Conservation (phyloP, 2,888 invertebrate species). For the Stenolophus ochropezus region DNA sequence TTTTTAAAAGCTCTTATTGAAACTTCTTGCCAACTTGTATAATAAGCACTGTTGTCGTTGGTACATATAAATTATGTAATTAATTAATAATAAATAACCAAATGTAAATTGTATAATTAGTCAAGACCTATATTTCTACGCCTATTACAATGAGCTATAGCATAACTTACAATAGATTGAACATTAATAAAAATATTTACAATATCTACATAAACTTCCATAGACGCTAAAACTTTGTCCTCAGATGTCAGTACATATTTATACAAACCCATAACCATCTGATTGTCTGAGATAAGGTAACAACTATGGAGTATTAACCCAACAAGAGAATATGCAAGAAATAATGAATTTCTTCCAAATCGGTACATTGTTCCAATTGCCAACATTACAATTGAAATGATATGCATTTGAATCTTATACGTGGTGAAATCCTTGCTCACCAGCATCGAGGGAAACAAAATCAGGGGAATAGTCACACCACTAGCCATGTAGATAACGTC, state of each 20-base stretch:
- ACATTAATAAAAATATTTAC: neutral
- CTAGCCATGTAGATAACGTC: neutral
- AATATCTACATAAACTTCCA: neutral
- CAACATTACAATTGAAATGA: neutral
- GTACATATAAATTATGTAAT: too few species aligned
- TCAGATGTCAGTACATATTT: neutral
- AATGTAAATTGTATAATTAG: too few species aligned
- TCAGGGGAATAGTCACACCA: neutral
- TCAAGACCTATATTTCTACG: too few species aligned
- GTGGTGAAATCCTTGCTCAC: neutral
- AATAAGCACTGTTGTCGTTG: too few species aligned
- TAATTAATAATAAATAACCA: too few species aligned
- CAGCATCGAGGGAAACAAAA: neutral
- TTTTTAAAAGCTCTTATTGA: too few species aligned
- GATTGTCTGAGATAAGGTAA: neutral
- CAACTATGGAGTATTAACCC: neutral
- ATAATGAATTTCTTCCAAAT: too few species aligned
- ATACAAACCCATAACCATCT: neutral
- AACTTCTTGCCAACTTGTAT: too few species aligned
- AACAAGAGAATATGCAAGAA: neutral
- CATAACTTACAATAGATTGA: neutral
- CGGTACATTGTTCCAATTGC: neutral
- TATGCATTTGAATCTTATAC: neutral
- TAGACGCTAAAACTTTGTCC: neutral
- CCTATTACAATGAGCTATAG: too few species aligned